phyloP scores from a whole-genome alignment of 2,113 vertebrate species.

The Ellobius talpinus region DNA sequence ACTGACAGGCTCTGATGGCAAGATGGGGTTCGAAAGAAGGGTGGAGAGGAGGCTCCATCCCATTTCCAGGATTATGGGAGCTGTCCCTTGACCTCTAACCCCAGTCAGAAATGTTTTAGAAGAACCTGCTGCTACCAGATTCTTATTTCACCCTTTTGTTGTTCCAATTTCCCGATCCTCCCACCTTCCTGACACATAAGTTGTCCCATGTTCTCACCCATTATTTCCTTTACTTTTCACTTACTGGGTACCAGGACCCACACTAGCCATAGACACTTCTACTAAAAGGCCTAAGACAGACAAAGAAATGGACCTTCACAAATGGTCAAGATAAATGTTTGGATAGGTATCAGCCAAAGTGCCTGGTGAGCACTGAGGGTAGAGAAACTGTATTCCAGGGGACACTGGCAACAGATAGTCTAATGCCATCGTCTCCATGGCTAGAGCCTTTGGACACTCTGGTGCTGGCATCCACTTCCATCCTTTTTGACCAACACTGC shows the following conservation, averaged over 20 bases:
- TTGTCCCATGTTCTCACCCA: neutral
- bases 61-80: neutral
- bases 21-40: neutral
- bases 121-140: neutral
- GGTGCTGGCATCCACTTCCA: neutral
- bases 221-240: neutral
- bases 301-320: neutral
- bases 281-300: neutral
- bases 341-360: neutral
- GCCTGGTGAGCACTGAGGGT: neutral
- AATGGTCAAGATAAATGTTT: neutral
- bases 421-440: neutral
- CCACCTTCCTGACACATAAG: neutral
- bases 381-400: neutral
- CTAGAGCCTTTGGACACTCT: neutral
- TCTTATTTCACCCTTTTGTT: neutral
- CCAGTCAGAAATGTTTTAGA: neutral
- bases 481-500: neutral
- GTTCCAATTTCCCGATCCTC: neutral
- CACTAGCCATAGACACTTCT: neutral
- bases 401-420: neutral
- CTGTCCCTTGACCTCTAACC: neutral
- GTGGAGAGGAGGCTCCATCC: neutral
- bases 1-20: neutral
- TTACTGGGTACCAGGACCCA: neutral